Percentiles rank a stretch among this genome's conserved stretches.
Conservation (phyloP, 2,888 invertebrate species). For the Melieria picta region DNA sequence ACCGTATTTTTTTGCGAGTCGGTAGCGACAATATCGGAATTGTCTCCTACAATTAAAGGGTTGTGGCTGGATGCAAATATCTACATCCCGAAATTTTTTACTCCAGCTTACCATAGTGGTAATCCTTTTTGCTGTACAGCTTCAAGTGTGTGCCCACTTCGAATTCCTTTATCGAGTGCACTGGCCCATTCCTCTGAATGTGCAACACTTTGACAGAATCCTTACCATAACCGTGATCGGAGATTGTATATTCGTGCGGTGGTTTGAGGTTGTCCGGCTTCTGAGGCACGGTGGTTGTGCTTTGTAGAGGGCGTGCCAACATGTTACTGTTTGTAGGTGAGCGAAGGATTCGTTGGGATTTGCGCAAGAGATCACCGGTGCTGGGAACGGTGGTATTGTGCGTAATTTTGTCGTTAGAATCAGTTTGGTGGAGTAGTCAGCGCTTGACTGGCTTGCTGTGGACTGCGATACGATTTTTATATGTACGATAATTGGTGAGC, state of each 20-base stretch:
- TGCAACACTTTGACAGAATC: conserved; percentile 78
- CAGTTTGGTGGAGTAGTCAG: conserved; percentile 27
- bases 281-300: conserved; percentile 11
- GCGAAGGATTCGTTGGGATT: not conserved
- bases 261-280: conserved; percentile 6
- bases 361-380: conserved; percentile 1
- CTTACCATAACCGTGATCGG: conserved; percentile 71
- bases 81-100: no score
- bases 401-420: conserved; percentile 12
- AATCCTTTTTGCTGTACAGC: conserved; percentile 76
- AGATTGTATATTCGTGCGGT: conserved; percentile 52
- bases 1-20: conserved; percentile 87
- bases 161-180: conserved; percentile 78
- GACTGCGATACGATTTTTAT: not conserved
- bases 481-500: not conserved
- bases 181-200: conserved; percentile 74
- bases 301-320: conserved; percentile 52
- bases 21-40: conserved; percentile 82
- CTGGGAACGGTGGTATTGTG: not conserved
- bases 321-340: conserved; percentile 40
- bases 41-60: conserved; percentile 69
- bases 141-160: conserved; percentile 80
- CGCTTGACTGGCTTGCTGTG: conserved; percentile 13
- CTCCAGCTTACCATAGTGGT: conserved; percentile 68
- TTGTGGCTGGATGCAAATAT: not conserved